phyloP scores from a whole-genome alignment of 2,888 invertebrate genomes.

The Cosmia pyralina region DNA sequence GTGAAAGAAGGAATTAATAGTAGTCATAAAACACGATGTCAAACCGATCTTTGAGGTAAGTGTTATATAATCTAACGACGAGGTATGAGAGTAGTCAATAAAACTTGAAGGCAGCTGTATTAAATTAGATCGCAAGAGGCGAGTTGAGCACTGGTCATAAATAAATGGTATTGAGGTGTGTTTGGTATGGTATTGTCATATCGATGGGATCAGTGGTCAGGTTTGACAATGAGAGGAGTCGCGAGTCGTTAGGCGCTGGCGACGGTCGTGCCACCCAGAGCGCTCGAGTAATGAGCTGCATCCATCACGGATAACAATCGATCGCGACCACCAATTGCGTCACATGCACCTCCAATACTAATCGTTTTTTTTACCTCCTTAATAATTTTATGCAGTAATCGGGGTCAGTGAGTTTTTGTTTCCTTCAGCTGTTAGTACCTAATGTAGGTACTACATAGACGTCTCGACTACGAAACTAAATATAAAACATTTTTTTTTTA shows the following conservation, averaged over 20 bases:
- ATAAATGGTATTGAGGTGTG: constrained; percentile 86
- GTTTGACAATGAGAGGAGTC: constrained; percentile 77
- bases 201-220: constrained; percentile 81
- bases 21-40: constrained; percentile 82
- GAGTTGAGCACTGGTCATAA: constrained; percentile 84
- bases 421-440: background rate
- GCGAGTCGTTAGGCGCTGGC: constrained; percentile 78
- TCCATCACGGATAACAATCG: constrained; percentile 86
- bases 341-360: constrained; percentile 59
- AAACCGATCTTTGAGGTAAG: constrained; percentile 78
- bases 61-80: constrained; percentile 77
- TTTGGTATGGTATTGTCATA: constrained; percentile 81
- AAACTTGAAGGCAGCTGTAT: constrained; percentile 76
- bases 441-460: background rate
- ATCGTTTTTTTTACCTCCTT: constrained; percentile 44
- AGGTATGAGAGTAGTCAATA: constrained; percentile 77
- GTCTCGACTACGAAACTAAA: background rate
- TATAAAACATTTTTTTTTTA: background rate
- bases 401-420: constrained; percentile 4
- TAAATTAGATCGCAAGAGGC: constrained; percentile 68
- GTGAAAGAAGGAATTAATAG: constrained; percentile 82
- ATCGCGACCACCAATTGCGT: constrained; percentile 72
- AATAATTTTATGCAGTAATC: constrained; percentile 19
- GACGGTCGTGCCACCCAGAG: constrained; percentile 81
- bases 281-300: constrained; percentile 82